Evolutionary conservation across 2,888 invertebrate species (phyloP).

Genomic region (Marronus borbonicus): DNA sequence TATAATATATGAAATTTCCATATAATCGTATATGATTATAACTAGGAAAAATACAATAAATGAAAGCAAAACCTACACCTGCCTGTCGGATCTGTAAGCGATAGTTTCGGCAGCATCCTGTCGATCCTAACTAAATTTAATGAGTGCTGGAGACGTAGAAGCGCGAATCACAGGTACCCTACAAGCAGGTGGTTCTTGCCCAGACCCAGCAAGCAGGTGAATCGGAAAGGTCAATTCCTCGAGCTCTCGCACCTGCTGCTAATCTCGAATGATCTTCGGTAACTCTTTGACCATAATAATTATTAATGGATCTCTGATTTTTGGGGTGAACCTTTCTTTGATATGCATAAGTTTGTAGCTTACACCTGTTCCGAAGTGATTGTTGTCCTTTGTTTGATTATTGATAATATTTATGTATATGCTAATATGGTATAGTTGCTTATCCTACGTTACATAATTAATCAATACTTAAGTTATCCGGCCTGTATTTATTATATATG

Average conservation of each 20-base stretch:
- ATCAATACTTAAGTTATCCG: too few species aligned
- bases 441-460: too few species aligned
- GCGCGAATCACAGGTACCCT: constrained; percentile 26
- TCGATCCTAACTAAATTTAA: constrained; percentile 32
- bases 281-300: constrained; percentile 40
- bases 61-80: constrained; percentile 20
- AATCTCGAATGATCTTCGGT: constrained; percentile 49
- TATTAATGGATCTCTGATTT: constrained; percentile 44
- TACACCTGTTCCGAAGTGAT: constrained; percentile 12
- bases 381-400: too few species aligned
- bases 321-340: constrained; percentile 11
- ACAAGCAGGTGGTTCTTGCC: constrained; percentile 19
- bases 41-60: constrained; percentile 9
- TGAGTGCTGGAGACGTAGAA: constrained; percentile 33
- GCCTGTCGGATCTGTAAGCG: constrained; percentile 2
- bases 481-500: too few species aligned
- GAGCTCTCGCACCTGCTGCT: constrained; percentile 53
- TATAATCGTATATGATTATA: background rate
- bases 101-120: constrained; percentile 43
- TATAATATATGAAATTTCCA: too few species aligned
- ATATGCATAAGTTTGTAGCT: background rate
- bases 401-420: too few species aligned
- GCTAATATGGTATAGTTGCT: too few species aligned
- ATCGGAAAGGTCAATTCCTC: constrained; percentile 54
- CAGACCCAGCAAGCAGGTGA: constrained; percentile 54